Conservation (phyloP, 2,888 invertebrate species). For the Arrhopalites spinosus region DNA sequence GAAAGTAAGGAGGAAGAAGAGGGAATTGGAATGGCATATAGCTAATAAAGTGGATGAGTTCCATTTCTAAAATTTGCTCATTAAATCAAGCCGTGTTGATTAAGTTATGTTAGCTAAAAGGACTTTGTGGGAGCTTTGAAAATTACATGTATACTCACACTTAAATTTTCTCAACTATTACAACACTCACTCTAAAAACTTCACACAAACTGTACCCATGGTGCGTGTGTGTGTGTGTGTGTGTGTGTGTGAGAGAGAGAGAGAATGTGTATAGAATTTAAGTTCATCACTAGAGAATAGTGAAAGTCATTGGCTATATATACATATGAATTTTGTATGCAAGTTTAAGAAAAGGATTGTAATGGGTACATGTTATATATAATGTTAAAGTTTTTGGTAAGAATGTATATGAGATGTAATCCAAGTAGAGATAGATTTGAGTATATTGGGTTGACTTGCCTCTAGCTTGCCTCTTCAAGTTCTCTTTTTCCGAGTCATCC, state of each 20-base stretch:
- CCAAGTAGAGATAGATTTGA: too few relatives aligned
- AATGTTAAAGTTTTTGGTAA: too few relatives aligned
- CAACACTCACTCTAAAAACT: background rate
- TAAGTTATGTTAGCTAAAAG: slow-evolving; percentile 21
- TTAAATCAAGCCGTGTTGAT: slow-evolving; percentile 31
- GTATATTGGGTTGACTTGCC: too few relatives aligned
- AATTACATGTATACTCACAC: background rate
- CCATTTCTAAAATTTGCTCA: slow-evolving; percentile 19
- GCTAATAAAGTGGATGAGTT: background rate
- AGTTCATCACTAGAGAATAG: too few relatives aligned
- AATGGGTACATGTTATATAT: too few relatives aligned
- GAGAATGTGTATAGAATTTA: background rate
- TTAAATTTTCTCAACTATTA: background rate
- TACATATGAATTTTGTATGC: too few relatives aligned
- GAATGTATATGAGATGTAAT: too few relatives aligned
- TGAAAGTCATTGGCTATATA: background rate
- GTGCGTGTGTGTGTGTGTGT: background rate
- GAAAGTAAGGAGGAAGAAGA: too few relatives aligned
- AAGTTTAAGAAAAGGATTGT: too few relatives aligned
- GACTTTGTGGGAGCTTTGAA: background rate
- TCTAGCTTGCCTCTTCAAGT: too few relatives aligned
- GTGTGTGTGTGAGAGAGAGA: background rate
- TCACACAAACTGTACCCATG: background rate
- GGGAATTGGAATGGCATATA: too few relatives aligned
- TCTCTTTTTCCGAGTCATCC: too few relatives aligned